Evolutionary conservation across 2,888 invertebrate species (phyloP).

Genomic region (Coremacera marginata): DNA sequence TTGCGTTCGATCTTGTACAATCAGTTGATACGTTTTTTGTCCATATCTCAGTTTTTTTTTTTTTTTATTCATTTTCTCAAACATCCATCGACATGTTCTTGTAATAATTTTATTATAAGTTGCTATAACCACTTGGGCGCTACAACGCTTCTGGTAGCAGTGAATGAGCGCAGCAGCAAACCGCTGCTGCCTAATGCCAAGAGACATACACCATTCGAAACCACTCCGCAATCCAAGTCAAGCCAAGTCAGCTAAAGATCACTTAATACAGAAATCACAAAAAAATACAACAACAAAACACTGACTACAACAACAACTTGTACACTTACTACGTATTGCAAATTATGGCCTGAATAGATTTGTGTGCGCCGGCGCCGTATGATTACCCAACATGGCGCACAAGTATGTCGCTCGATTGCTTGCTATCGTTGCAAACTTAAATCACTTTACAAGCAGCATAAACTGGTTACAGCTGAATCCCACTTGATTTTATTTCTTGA

Average conservation of each 20-base stretch:
- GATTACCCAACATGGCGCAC: constrained; percentile 41
- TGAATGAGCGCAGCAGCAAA: neutral
- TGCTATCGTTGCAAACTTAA: constrained; percentile 30
- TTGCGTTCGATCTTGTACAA: constrained; percentile 7
- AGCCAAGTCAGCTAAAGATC: neutral
- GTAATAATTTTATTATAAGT: constrained; percentile 28
- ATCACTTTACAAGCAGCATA: constrained; percentile 33
- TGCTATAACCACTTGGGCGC: neutral
- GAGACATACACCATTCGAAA: neutral
- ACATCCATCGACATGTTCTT: neutral
- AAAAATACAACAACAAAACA: constrained; percentile 2
- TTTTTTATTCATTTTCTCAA: no score
- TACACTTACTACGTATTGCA: constrained; percentile 9
- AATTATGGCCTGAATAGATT: constrained; percentile 38
- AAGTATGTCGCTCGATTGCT: constrained; percentile 30
- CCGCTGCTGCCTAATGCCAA: neutral
- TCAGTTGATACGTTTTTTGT: neutral
- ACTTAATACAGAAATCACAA: neutral
- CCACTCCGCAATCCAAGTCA: neutral
- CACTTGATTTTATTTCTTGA: constrained; percentile 9
- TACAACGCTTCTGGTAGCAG: neutral
- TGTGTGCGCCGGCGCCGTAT: constrained; percentile 40
- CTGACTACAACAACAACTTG: neutral
- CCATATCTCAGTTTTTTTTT: neutral
- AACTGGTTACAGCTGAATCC: constrained; percentile 30